phyloP scores from a whole-genome alignment of 2,888 invertebrate species.

The Phytoseiulus persimilis region DNA sequence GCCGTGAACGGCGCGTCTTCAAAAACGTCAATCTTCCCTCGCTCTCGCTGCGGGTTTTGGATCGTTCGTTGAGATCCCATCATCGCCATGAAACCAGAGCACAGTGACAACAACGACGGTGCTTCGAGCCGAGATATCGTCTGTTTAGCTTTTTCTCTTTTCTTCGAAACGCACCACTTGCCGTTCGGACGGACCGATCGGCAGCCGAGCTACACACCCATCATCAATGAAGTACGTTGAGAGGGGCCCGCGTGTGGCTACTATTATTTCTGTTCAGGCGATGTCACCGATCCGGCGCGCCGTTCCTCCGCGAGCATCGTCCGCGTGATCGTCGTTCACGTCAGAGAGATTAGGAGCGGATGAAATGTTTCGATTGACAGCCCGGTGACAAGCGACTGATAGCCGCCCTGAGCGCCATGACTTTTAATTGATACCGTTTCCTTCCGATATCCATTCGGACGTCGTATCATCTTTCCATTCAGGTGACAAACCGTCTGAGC shows the following conservation, averaged over 20 bases:
- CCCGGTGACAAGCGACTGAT: neutral
- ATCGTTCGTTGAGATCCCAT: neutral
- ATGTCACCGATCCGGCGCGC: neutral
- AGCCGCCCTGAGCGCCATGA: neutral
- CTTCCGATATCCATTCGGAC: no score
- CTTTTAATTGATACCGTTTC: neutral
- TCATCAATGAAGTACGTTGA: neutral
- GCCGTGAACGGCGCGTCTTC: neutral
- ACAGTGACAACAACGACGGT: neutral
- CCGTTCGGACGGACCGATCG: neutral
- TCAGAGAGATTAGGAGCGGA: neutral
- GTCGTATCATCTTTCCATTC: no score
- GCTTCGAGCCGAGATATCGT: neutral
- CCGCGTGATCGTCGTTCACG: neutral
- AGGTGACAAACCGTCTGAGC: no score
- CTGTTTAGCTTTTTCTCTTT: neutral
- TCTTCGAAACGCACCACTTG: neutral
- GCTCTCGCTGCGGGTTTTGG: neutral
- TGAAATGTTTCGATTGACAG: neutral
- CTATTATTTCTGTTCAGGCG: neutral
- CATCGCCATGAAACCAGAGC: neutral
- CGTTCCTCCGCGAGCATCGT: neutral
- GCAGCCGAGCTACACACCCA: neutral
- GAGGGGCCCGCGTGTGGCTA: neutral
- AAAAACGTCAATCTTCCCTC: neutral